phyloP scores from a whole-genome alignment of 2,888 invertebrate genomes.

The Dichetophora obliterata region DNA sequence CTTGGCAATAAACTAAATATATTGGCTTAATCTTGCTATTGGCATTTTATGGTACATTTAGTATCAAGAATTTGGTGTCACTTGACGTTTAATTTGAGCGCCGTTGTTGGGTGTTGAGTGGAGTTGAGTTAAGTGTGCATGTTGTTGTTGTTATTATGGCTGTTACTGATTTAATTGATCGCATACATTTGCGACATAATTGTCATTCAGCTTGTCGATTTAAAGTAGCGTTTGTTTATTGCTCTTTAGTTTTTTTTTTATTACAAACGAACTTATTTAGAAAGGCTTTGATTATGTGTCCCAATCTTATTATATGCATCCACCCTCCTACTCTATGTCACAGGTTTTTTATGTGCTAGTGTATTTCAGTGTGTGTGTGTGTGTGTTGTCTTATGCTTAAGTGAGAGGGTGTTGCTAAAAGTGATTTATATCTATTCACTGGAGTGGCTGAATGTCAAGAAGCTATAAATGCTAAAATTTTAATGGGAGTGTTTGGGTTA shows the following conservation, averaged over 20 bases:
- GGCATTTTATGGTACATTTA: too few relatives aligned
- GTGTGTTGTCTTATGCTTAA: neutral
- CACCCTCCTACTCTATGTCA: neutral
- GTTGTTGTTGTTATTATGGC: neutral
- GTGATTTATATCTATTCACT: slow-evolving; percentile 11
- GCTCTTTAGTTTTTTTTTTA: neutral
- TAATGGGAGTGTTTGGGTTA: slow-evolving; percentile 24
- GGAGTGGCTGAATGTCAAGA: slow-evolving; percentile 15
- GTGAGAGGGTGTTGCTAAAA: slow-evolving; percentile 10
- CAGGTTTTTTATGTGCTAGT: neutral
- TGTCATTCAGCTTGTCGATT: slow-evolving; percentile 6
- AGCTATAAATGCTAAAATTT: slow-evolving; percentile 23
- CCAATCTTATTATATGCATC: neutral
- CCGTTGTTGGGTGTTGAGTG: too few relatives aligned
- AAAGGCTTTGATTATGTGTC: slow-evolving; percentile 16
- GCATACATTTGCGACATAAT: slow-evolving; percentile 23
- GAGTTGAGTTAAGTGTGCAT: neutral
- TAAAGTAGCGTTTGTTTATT: neutral
- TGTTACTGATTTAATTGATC: slow-evolving; percentile 14
- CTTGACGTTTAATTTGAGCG: too few relatives aligned
- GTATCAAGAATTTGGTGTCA: too few relatives aligned
- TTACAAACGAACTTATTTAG: slow-evolving; percentile 1
- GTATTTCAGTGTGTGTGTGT: neutral
- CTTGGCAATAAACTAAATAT: too few relatives aligned
- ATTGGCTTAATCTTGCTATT: too few relatives aligned